Evolutionary conservation across 23 tunicate species (phyloP).

Genomic region (Corella eumyota): DNA sequence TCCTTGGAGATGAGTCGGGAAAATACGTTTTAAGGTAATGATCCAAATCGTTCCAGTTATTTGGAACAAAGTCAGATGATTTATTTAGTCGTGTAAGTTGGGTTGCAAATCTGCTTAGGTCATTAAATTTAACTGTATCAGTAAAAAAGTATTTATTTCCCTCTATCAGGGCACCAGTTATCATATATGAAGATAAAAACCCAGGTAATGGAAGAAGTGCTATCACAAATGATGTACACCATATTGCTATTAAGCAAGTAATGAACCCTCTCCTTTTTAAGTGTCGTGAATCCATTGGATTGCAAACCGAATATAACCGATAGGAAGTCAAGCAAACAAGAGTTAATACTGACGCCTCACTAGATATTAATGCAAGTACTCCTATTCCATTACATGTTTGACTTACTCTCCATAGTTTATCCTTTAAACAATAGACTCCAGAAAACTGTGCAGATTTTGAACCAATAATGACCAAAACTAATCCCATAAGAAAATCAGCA

Average conservation of each 20-base stretch:
- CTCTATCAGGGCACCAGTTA: slow-evolving; percentile 9
- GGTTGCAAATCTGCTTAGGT: slow-evolving; percentile 11
- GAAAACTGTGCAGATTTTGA: slow-evolving; percentile 17
- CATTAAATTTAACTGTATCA: slow-evolving; percentile 10
- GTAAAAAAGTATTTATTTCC: slow-evolving; percentile 11
- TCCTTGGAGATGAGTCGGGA: slow-evolving; percentile 25
- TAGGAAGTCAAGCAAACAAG: slow-evolving; percentile 19
- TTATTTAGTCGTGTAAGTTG: no score
- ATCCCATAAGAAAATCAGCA: slow-evolving; percentile 53
- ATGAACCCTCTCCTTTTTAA: neutral
- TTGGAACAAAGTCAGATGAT: no score
- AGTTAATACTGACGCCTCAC: slow-evolving; percentile 24
- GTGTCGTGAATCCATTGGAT: slow-evolving; percentile 7
- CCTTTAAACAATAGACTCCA: slow-evolving; percentile 23
- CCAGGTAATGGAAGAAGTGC: slow-evolving; percentile 21
- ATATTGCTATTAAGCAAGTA: slow-evolving; percentile 3
- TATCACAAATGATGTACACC: slow-evolving; percentile 15
- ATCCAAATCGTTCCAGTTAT: no score
- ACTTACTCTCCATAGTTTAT: slow-evolving; percentile 34
- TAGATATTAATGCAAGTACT: slow-evolving; percentile 24
- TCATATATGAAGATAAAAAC: slow-evolving; percentile 1
- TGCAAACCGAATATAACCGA: slow-evolving; percentile 16
- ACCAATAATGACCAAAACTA: slow-evolving; percentile 19
- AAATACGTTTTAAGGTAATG: no score
- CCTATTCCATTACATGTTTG: slow-evolving; percentile 25